phyloP scores from a whole-genome alignment of 1,140 invertebrate genomes.

The Drosophila truncata region DNA sequence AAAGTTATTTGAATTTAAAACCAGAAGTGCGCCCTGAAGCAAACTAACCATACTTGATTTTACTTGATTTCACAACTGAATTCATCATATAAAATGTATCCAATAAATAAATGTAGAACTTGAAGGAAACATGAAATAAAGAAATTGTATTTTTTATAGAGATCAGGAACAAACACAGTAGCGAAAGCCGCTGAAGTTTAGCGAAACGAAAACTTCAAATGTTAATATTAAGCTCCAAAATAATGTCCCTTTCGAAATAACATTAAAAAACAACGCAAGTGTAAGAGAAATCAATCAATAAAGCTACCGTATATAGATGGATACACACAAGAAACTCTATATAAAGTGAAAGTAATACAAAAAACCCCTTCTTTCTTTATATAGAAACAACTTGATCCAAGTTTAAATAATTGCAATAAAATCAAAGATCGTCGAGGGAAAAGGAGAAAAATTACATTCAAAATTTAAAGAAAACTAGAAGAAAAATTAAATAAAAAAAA shows the following conservation, averaged over 20 bases:
- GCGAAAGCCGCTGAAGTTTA: constrained; percentile 33
- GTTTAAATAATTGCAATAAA: constrained; percentile 5
- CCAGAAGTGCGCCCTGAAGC: constrained; percentile 44
- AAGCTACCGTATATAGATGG: constrained; percentile 26
- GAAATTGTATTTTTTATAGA: constrained; percentile 73
- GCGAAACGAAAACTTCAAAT: constrained; percentile 34
- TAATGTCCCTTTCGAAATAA: constrained; percentile 42
- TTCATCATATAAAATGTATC: constrained; percentile 42
- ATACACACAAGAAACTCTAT: constrained; percentile 32
- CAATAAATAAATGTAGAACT: constrained; percentile 55
- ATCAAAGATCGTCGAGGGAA: constrained; percentile 6
- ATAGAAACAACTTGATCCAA: neutral
- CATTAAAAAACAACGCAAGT: constrained; percentile 32
- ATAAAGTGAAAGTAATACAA: constrained; percentile 25
- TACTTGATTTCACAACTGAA: constrained; percentile 46
- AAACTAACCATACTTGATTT: constrained; percentile 21
- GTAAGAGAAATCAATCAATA: constrained; percentile 50
- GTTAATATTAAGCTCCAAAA: constrained; percentile 51
- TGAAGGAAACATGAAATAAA: constrained; percentile 60
- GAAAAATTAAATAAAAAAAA: constrained; percentile 15
- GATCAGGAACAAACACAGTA: constrained; percentile 19
- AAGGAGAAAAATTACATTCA: constrained; percentile 14
- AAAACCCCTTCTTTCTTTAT: constrained; percentile 6
- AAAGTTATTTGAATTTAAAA: constrained; percentile 66
- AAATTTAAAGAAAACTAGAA: constrained; percentile 29